Evolutionary conservation across 2,888 invertebrate genomes (phyloP), one percentile per base, ranked within the genome.

Genomic region (Synergus laeviventris): DNA sequence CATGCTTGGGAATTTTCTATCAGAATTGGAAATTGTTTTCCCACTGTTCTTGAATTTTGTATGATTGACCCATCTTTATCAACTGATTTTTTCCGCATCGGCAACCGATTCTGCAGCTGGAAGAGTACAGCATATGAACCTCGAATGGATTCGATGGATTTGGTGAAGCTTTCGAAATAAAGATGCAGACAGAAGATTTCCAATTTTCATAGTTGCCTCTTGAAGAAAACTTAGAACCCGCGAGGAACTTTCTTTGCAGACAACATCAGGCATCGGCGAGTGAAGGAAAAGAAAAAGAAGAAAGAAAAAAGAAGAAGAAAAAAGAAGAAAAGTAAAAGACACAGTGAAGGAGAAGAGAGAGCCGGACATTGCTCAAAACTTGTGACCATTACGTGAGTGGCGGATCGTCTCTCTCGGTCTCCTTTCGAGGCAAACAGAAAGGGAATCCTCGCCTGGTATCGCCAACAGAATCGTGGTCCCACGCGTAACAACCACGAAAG

Each of bases 361-460:
- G 80, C 82, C 82, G 86, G 85, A 83, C 85, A 84, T 84, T 82
- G 85, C 84, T 86, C 84, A 85, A 86, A 87, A 87, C 84, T 87
- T 86, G 83, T 74, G 82, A 81, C 84, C 84, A 83, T 86, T 85
- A 85, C 84, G 82, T 76, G 84, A 82, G 83, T 80, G 79, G 82
- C 80, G 84, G 78, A 66, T 80, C 73, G 76, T 70, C 66, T 66
- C 66, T 14, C 45, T 9, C 74, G 78, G 79, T 82, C 78, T 74
- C 74, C 79, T 78, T 39, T 74, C 76, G 75, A 18, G 75, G 79
- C 76, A 79, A 31, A 79, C 79, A 77, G 81, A 78, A 81, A 81
- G 76, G 76, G 76, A 74, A 56, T 59, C 78, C 54, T 74, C 76
- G 76, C 74, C 74, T 73, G 79, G 74, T 66, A 76, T 75, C 77